Evolutionary conservation across 2,888 invertebrate genomes (phyloP), one percentile per base, ranked within the genome.

Genomic region (Lasiommata megera): DNA sequence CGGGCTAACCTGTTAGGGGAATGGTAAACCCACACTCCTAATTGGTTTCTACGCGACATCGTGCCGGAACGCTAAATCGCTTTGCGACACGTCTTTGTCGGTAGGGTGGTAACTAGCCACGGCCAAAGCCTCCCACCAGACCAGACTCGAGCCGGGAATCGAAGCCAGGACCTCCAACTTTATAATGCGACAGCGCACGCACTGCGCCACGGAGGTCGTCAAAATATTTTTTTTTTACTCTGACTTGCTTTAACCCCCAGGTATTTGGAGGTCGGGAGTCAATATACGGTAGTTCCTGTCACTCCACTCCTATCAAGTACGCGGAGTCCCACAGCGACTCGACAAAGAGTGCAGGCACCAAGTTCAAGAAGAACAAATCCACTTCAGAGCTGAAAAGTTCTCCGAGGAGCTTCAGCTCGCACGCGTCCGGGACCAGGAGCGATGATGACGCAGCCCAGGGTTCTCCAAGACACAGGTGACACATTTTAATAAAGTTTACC

Each of bases 261-360:
- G 94, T 95, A 1, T 97, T 97, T 75, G 97, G 97, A 6, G 97
- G 97, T 6, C 88, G 96, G 61, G 96, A 96, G 68, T 96, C 96
- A 85, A 93, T 95, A 0, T 93, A 93, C 12, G 91, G 92, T 46
- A 85, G 86, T 9, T 89, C 89, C 0, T 81, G 82, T 0, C 89
- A 89, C 64, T 89, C 89, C 0, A 89, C 90, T 0, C 90, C 90
- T 0, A 80, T 88, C 0, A 86, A 85, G 58, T 82, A 77, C 60
- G 75, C 77, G 0, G 88, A 89, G 11, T 79, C 88, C 0, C 87
- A 88, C 53, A 72, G 80, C 0, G 89, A 91, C 53, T 84, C 90
- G 0, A 68, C 83, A 0, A 76, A 76, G 57, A 84, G 82, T 64
- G 69, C 84, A 0, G 88, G 86, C 0, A 84, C 88, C 17, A 90